Conservation (phyloP, 2,797 vertebrate species). For the Gadopsis bispinosus region DNA sequence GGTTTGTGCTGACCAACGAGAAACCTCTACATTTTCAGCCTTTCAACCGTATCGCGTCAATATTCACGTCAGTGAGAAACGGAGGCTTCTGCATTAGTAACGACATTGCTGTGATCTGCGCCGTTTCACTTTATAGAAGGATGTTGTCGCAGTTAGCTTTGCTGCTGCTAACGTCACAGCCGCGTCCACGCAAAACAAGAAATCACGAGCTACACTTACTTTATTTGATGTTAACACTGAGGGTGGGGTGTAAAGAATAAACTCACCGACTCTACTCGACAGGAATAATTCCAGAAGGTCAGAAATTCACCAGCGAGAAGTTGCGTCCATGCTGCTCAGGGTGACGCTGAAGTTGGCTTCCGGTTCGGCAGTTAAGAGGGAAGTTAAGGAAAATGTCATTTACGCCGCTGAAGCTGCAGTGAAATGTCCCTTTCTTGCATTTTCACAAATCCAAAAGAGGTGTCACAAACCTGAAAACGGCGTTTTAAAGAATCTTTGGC, state of each 20-base stretch:
- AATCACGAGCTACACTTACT: background rate
- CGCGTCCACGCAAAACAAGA: background rate
- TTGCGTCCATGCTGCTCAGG: constrained; percentile 54
- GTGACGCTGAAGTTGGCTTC: too few relatives aligned
- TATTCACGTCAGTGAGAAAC: background rate
- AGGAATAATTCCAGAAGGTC: constrained; percentile 69
- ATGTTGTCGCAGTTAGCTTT: background rate
- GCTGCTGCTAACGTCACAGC: background rate
- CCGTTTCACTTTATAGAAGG: too few relatives aligned
- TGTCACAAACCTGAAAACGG: too few relatives aligned
- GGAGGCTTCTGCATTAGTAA: background rate
- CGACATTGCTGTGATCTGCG: background rate
- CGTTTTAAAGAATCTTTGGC: too few relatives aligned
- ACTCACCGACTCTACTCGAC: constrained; percentile 29
- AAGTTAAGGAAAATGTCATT: too few relatives aligned
- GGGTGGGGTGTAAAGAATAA: background rate
- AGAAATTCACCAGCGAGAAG: constrained; percentile 43
- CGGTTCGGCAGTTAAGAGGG: too few relatives aligned
- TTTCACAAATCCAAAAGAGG: too few relatives aligned
- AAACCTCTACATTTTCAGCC: background rate
- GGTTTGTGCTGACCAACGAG: background rate
- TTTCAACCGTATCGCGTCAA: background rate
- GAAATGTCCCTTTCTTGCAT: too few relatives aligned
- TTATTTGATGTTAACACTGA: fast-evolving
- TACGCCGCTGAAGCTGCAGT: too few relatives aligned